These are phyloP conservation scores for Pristionchus entomophagus DNA, from an alignment of 2,888 invertebrate genomes.

Conservation along the genomic window DNA sequence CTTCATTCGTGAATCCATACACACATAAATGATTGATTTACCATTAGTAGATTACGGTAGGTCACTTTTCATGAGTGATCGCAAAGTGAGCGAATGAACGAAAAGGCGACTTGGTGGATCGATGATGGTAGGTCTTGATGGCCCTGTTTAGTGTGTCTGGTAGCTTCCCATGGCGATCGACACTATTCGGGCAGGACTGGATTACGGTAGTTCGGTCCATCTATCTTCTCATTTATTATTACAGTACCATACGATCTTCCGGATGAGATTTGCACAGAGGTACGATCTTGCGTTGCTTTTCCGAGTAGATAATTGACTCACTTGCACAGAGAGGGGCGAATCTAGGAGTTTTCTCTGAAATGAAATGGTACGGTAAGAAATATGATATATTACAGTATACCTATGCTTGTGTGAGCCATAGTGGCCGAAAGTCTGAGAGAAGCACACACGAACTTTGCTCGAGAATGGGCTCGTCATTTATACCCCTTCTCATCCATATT, in stretches of 20 bases:
- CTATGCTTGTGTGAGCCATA: background rate
- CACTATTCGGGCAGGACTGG: background rate
- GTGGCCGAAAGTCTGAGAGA: background rate
- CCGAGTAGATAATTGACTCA: background rate
- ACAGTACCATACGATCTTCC: slow-evolving; percentile 13
- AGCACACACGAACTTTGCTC: background rate
- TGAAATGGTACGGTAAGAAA: background rate
- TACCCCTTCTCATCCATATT: slow-evolving; percentile 3
- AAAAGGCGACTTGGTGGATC: slow-evolving; percentile 12
- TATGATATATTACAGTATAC: slow-evolving; percentile 16
- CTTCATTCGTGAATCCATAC: background rate
- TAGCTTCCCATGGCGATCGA: background rate
- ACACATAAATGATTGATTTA: background rate
- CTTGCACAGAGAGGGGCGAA: slow-evolving; percentile 23
- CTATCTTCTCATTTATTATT: background rate
- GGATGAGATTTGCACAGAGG: slow-evolving; percentile 18
- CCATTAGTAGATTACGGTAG: background rate
- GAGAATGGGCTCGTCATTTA: background rate
- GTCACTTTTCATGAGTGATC: background rate
- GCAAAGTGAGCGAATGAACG: background rate
- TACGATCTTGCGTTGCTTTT: slow-evolving; percentile 40
- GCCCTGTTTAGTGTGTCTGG: slow-evolving; percentile 35
- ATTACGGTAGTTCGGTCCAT: background rate
- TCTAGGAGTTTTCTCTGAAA: slow-evolving; percentile 18
- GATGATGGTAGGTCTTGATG: slow-evolving; percentile 39